Evolutionary conservation across 2,888 invertebrate genomes (phyloP), one percentile per base, ranked within the genome.

Genomic region (Acanthacorydalis orientalis): DNA sequence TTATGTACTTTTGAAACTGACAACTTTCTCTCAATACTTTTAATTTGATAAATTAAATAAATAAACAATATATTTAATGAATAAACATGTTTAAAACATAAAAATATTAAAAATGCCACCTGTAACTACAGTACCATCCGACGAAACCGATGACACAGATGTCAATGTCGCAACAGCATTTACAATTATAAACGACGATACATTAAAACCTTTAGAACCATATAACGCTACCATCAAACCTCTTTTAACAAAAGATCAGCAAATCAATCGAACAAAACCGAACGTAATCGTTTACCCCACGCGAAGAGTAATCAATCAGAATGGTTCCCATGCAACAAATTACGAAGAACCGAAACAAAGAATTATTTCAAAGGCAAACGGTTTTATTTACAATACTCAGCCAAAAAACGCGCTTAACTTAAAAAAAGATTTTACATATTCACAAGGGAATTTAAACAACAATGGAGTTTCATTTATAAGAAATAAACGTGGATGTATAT

Each of bases 241-340:
- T 6, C 64, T 65, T 50, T 46, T 57, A 59, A 46, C 63, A 62
- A 51, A 53, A 56, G 40, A 43, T 23, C 39, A 37, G 10, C 12
- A 39, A 11, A 47, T 23, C 33, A 16, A 34, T 31, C 41, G 52
- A 40, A 49, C 50, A n/a, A 71, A 72, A 58, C 74, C 73, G 15
- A 73, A 73, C 57, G 70, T 71, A 51, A 71, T 74, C 48, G 74
- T 74, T 49, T 69, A 70, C 53, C 74, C 74, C 23, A 67, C 68
- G 8, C 61, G 72, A 50, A 65, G 73, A 42, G 53, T 63, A 43
- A 37, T 9, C n/a, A 37, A 15, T 33, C 32, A 23, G 8, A 43
- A 32, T 43, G 34, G 34, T 11, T n/a, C 37, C 10, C 37, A 37
- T 14, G 54, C 56, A n/a, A 57, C 54, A 42, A 59, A 60, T 46